A percentile compares a stretch with the other conserved stretches of the same genome.
phyloP scores from a whole-genome alignment of 2,113 vertebrate genomes.

The Rhineura floridana region DNA sequence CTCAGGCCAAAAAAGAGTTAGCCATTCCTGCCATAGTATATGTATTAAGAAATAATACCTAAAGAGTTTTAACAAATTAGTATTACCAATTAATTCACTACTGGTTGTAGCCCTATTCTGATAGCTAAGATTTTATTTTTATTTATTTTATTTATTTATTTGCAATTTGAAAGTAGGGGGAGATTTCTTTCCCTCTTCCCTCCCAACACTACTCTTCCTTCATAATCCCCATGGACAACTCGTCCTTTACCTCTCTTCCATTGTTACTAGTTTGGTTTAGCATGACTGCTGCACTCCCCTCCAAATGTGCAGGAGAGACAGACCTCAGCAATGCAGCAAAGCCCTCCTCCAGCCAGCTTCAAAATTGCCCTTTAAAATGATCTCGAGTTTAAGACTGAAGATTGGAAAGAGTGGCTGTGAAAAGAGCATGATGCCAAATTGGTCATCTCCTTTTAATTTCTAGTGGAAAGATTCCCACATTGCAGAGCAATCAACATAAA shows the following conservation, averaged over 20 bases:
- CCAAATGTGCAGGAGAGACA: neutral
- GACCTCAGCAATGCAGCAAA: neutral
- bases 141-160: too few relatives aligned
- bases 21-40: too few relatives aligned
- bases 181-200: neutral
- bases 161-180: neutral
- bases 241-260: too few relatives aligned
- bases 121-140: too few relatives aligned
- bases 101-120: too few relatives aligned
- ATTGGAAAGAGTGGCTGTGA: neutral
- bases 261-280: neutral
- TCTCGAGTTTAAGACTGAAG: neutral
- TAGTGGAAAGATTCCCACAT: neutral
- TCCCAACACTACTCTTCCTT: neutral
- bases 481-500: constrained; percentile 28
- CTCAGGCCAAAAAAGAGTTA: too few relatives aligned
- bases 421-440: neutral
- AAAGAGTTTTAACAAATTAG: too few relatives aligned
- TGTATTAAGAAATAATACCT: too few relatives aligned
- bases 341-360: too few relatives aligned
- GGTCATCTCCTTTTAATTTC: constrained; percentile 14
- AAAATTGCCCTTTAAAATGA: neutral
- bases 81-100: too few relatives aligned
- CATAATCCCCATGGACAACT: neutral
- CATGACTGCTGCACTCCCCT: too few relatives aligned